Conservation (phyloP, 2,888 invertebrate genomes). For the Tetragonisca angustula region DNA sequence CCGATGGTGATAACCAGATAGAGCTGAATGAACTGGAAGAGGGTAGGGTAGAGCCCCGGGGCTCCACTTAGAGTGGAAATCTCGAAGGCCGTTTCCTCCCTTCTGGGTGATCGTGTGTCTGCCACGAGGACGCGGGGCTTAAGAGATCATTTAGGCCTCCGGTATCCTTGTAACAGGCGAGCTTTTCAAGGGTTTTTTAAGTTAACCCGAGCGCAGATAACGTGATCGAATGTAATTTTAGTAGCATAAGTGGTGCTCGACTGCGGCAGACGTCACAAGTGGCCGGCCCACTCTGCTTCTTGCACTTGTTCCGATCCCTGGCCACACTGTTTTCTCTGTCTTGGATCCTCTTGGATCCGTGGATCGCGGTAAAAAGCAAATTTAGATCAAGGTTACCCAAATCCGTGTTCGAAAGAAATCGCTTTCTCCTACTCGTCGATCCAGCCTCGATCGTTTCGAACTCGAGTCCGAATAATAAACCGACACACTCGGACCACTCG, state of each 20-base stretch:
- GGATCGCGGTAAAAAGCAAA: conserved; percentile 65
- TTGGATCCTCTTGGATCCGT: conserved; percentile 54
- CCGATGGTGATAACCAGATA: conserved; percentile 23
- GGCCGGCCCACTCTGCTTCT: conserved; percentile 75
- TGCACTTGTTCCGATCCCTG: conserved; percentile 78
- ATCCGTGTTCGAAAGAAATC: conserved; percentile 21
- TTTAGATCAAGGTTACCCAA: conserved; percentile 71
- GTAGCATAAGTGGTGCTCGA: conserved; percentile 84
- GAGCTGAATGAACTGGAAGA: background rate
- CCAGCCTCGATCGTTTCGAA: no score
- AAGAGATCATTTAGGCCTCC: conserved; percentile 75
- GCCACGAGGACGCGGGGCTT: conserved; percentile 65
- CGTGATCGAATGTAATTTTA: conserved; percentile 84
- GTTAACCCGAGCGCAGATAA: conserved; percentile 81
- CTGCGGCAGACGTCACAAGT: conserved; percentile 83
- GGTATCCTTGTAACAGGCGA: conserved; percentile 71
- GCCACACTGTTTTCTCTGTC: conserved; percentile 62
- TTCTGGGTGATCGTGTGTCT: conserved; percentile 58
- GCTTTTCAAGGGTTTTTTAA: conserved; percentile 80
- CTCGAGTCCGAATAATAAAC: no score
- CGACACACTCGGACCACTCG: no score
- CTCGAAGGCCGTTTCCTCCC: conserved; percentile 27
- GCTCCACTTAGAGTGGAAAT: conserved; percentile 21
- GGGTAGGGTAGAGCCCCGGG: background rate
- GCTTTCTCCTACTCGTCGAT: background rate